phyloP scores from a whole-genome alignment of 2,888 invertebrate genomes.

The Phytoseiulus persimilis region DNA sequence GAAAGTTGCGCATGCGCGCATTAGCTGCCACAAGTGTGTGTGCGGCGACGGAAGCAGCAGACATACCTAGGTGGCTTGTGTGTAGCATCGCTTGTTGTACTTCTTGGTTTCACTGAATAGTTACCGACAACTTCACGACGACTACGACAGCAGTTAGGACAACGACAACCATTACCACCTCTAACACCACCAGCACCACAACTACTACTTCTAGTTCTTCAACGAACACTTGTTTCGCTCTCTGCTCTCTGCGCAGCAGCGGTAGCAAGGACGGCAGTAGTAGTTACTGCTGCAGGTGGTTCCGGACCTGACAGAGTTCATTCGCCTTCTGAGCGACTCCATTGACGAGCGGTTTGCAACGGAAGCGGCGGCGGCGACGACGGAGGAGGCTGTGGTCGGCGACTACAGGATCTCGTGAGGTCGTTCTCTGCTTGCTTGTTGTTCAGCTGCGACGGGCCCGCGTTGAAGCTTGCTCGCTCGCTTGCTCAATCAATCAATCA shows the following conservation, averaged over 20 bases:
- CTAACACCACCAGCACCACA: not conserved
- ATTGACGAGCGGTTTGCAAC: constrained; percentile 42
- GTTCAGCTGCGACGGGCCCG: not conserved
- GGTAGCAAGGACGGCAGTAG: constrained; percentile 61
- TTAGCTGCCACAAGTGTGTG: not conserved
- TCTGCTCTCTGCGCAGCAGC: not conserved
- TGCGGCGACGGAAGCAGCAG: not conserved
- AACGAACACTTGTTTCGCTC: not conserved
- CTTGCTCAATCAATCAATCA: not conserved
- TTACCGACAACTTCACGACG: not conserved
- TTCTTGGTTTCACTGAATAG: not conserved
- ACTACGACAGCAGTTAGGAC: not conserved
- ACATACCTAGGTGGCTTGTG: not conserved
- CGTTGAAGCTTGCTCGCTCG: not conserved
- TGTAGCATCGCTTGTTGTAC: not conserved
- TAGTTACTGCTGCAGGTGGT: constrained; percentile 48
- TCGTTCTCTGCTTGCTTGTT: not conserved
- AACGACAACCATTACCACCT: not conserved
- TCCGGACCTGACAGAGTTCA: constrained; percentile 34
- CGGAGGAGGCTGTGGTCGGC: constrained; percentile 61
- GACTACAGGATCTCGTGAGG: not conserved
- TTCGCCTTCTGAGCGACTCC: constrained; percentile 36
- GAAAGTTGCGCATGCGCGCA: not conserved
- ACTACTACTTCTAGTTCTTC: not conserved
- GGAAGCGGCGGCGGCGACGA: constrained; percentile 69